Conservation (phyloP, 2,888 invertebrate genomes). For the Scotopteryx bipunctaria region DNA sequence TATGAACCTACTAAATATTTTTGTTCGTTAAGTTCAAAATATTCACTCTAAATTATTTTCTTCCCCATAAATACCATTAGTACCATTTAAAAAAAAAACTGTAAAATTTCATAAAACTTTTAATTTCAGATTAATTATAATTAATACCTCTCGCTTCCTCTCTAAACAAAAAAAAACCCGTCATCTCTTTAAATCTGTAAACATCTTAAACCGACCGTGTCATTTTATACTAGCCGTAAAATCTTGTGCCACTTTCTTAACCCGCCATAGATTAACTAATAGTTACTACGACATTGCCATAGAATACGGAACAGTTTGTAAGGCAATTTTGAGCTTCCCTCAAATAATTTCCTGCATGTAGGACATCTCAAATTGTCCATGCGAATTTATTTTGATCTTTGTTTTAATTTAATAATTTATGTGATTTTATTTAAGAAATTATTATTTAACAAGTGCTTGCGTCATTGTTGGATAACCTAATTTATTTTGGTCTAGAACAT, state of each 20-base stretch:
- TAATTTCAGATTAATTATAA: too few species aligned
- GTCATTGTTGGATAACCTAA: constrained; percentile 20
- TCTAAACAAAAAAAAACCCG: constrained; percentile 5
- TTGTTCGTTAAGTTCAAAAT: too few species aligned
- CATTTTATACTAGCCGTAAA: constrained; percentile 33
- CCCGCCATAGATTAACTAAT: not conserved
- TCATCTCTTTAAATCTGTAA: constrained; percentile 24
- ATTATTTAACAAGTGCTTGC: constrained; percentile 24
- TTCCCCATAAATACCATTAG: too few species aligned
- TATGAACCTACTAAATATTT: too few species aligned
- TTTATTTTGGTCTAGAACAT: constrained; percentile 11
- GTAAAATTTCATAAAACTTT: too few species aligned
- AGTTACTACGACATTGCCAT: constrained; percentile 6
- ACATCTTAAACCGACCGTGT: constrained; percentile 32
- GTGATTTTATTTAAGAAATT: not conserved
- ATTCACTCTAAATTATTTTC: too few species aligned
- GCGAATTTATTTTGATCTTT: constrained; percentile 17
- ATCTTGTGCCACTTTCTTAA: constrained; percentile 23
- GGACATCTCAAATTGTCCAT: constrained; percentile 9
- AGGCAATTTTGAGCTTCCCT: not conserved
- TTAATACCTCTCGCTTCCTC: not conserved
- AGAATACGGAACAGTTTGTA: constrained; percentile 7
- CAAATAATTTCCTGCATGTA: constrained; percentile 10
- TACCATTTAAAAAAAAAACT: too few species aligned
- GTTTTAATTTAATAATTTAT: constrained; percentile 13